phyloP scores from a whole-genome alignment of 2,797 vertebrate genomes.

The Gouania willdenowi region DNA sequence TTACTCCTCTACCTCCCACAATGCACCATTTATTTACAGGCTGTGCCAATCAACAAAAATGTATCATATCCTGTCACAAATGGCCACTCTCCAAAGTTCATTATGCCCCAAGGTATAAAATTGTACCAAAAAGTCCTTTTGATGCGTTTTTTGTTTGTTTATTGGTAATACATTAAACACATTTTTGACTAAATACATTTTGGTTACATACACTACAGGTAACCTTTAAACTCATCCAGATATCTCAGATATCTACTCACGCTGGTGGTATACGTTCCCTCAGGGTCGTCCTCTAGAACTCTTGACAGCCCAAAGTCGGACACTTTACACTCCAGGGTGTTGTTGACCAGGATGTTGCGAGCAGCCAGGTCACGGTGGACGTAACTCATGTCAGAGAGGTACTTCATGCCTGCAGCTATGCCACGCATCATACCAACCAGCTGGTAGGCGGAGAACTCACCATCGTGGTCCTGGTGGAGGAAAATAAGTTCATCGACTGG shows the following conservation, averaged over 20 bases:
- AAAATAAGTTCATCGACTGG: neutral
- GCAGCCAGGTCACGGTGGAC: slow-evolving; percentile 95
- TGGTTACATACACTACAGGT: too few relatives aligned
- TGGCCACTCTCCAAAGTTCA: too few relatives aligned
- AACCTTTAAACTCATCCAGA: too few relatives aligned
- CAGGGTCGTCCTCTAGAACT: slow-evolving; percentile 91
- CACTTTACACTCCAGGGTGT: slow-evolving; percentile 92
- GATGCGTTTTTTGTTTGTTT: too few relatives aligned
- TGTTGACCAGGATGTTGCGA: slow-evolving; percentile 95
- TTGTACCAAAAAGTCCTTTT: too few relatives aligned
- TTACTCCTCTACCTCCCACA: too few relatives aligned
- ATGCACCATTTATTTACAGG: too few relatives aligned
- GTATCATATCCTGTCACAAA: too few relatives aligned
- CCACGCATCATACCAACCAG: slow-evolving; percentile 93
- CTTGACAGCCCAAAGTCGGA: slow-evolving; percentile 94
- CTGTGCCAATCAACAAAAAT: too few relatives aligned
- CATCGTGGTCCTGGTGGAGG: slow-evolving; percentile 80
- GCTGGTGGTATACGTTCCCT: slow-evolving; percentile 96
- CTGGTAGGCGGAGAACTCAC: slow-evolving; percentile 86
- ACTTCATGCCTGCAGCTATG: slow-evolving; percentile 93
- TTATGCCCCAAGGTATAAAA: too few relatives aligned
- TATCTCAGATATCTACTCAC: slow-evolving; percentile 84
- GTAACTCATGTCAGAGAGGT: slow-evolving; percentile 96
- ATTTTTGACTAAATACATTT: too few relatives aligned
- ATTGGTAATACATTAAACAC: too few relatives aligned